Conservation (phyloP, 2,113 vertebrate genomes). For the Ramphastos sulfuratus region DNA sequence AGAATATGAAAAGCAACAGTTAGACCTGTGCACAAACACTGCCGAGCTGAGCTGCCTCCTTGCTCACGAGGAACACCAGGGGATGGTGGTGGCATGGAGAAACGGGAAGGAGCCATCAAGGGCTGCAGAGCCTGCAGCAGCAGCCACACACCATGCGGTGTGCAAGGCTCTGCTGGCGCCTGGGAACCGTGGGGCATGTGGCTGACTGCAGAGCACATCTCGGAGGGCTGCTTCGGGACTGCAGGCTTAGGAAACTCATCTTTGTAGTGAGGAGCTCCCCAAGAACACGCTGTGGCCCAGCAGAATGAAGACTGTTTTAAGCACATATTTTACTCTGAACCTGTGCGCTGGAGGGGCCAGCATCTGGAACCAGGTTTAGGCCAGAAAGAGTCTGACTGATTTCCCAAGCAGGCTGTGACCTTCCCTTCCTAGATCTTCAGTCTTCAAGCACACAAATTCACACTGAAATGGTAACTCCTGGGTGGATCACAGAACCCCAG, state of each 20-base stretch:
- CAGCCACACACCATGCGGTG: neutral
- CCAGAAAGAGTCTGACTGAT: neutral
- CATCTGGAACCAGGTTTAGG: neutral
- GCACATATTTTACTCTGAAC: neutral
- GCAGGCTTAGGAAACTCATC: neutral
- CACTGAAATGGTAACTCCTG: neutral
- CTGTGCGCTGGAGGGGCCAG: neutral
- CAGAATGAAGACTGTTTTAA: neutral
- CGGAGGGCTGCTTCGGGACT: neutral
- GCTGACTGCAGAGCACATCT: neutral
- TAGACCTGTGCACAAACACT: neutral
- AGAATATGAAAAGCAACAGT: conserved; percentile 47
- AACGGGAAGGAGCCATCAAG: neutral
- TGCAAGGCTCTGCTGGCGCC: neutral
- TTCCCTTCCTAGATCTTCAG: neutral
- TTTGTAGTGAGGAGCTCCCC: neutral
- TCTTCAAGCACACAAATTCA: neutral
- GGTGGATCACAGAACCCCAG: no score
- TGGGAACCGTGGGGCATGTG: neutral
- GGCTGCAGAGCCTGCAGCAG: neutral
- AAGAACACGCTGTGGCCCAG: neutral
- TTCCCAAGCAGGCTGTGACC: neutral
- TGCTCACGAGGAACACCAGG: neutral
- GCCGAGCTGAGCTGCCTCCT: neutral
- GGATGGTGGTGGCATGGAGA: neutral